phyloP scores from a whole-genome alignment of 2,113 vertebrate genomes.

The Pseudois nayaur region DNA sequence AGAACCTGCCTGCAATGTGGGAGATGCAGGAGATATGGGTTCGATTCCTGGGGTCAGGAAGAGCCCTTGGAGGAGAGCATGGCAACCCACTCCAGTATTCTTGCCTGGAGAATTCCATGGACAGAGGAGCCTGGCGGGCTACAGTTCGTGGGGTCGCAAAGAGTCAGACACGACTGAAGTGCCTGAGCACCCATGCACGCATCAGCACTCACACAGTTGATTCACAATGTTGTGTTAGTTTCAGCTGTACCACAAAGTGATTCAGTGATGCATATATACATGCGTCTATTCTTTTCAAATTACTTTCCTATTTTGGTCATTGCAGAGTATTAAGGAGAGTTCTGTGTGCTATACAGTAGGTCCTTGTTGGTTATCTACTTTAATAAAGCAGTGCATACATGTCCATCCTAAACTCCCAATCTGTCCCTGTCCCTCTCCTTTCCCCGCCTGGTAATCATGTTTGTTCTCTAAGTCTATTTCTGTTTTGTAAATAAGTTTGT shows the following conservation, averaged over 20 bases:
- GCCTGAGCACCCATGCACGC: not conserved
- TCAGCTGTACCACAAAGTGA: not conserved
- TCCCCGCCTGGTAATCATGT: not conserved
- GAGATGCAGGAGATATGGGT: not conserved
- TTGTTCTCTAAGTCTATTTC: not conserved
- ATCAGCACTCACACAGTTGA: not conserved
- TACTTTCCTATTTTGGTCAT: not conserved
- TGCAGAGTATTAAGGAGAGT: not conserved
- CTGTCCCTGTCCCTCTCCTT: not conserved
- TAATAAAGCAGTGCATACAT: not conserved
- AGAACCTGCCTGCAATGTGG: not conserved
- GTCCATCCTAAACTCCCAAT: not conserved
- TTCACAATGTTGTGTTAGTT: not conserved
- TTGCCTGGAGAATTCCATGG: not conserved
- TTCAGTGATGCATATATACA: not conserved
- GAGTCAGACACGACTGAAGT: not conserved
- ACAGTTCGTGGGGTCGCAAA: accelerated
- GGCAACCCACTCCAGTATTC: not conserved
- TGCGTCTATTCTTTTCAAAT: not conserved
- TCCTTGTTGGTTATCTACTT: not conserved
- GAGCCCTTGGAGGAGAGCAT: not conserved
- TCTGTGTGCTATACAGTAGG: not conserved
- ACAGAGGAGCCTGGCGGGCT: not conserved
- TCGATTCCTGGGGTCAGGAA: not conserved
- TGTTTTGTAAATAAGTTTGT: not conserved